phyloP scores from a whole-genome alignment of 2,888 invertebrate species.

The Taenaris catops region DNA sequence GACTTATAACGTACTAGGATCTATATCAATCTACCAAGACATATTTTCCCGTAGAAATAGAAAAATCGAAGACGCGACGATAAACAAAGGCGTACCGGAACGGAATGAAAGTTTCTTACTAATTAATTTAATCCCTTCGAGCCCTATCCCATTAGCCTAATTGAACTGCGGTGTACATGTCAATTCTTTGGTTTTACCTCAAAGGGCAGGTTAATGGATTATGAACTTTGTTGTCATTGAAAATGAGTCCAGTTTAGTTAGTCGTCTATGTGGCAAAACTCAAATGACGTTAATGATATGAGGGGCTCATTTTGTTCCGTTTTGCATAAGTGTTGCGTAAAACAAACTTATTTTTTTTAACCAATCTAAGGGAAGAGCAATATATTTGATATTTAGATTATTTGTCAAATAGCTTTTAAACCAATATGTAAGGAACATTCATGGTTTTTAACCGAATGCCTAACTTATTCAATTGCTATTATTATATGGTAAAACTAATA shows the following conservation, averaged over 20 bases:
- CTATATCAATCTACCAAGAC: no score
- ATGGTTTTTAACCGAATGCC: no score
- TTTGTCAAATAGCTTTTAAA: no score
- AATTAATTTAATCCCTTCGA: constrained; percentile 79
- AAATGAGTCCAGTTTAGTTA: constrained; percentile 27
- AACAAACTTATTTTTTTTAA: constrained; percentile 29
- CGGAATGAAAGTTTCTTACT: constrained; percentile 74
- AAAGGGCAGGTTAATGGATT: constrained; percentile 17
- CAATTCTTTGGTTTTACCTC: constrained; percentile 66
- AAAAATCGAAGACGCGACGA: constrained; percentile 41
- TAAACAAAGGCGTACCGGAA: constrained; percentile 71
- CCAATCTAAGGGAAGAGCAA: no score
- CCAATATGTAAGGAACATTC: no score
- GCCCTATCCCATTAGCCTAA: constrained; percentile 76
- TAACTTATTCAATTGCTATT: no score
- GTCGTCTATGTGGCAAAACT: constrained; percentile 28
- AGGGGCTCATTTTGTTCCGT: constrained; percentile 59
- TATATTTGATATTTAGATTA: no score
- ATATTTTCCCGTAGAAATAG: constrained; percentile 13
- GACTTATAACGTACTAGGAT: no score
- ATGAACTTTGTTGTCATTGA: constrained; percentile 25
- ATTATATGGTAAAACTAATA: no score
- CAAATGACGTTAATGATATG: constrained; percentile 57
- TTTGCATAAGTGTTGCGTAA: constrained; percentile 60
- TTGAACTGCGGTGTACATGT: constrained; percentile 78